These are phyloP conservation scores for Phrynocephalus vlangalii DNA, from an alignment of 2,797 vertebrate species.

Conservation along the genomic window DNA sequence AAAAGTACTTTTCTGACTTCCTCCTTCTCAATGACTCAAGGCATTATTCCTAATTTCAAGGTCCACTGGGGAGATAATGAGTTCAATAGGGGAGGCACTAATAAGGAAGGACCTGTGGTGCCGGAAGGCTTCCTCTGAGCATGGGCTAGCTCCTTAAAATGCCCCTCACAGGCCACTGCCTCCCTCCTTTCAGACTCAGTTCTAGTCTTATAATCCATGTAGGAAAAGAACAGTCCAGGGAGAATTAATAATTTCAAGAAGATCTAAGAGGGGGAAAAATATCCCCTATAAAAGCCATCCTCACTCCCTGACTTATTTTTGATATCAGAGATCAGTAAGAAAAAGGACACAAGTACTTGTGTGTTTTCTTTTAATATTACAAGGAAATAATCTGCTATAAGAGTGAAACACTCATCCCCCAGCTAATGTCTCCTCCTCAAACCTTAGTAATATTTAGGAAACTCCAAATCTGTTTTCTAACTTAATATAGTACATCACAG, in stretches of 20 bases:
- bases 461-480: not conserved
- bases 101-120: not conserved
- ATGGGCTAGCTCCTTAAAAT: not conserved
- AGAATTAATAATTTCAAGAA: not conserved
- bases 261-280: not conserved
- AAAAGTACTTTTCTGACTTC: not conserved
- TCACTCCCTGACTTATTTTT: not conserved
- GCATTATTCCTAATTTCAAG: not conserved
- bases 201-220: not conserved
- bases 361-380: not conserved
- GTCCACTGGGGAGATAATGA: not conserved
- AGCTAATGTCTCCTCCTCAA: not conserved
- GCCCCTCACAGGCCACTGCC: not conserved
- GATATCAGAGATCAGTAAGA: not conserved
- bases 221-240: too few relatives aligned
- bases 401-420: not conserved
- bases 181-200: not conserved
- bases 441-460: not conserved
- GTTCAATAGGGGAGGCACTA: not conserved
- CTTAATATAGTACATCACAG: too few relatives aligned
- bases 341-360: not conserved
- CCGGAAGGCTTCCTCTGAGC: not conserved
- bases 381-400: not conserved
- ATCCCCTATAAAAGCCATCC: not conserved
- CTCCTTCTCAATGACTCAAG: not conserved